Conservation (phyloP, 1,140 invertebrate genomes). For the Camponotus floridanus region DNA sequence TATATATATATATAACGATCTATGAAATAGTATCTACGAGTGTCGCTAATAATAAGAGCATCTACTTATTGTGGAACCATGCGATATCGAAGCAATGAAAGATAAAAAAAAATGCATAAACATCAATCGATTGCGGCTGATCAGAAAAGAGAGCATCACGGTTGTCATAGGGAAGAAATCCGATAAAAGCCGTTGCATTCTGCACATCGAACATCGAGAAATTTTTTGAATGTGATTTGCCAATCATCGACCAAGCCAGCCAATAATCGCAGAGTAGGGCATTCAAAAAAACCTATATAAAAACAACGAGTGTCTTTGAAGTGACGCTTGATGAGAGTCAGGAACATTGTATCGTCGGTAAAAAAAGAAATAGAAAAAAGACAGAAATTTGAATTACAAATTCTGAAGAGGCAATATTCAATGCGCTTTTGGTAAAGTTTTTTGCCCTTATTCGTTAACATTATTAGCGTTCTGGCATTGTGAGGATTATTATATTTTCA, state of each 20-base stretch:
- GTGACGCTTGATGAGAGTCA: conserved; percentile 47
- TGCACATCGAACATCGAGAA: conserved; percentile 80
- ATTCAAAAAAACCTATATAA: conserved; percentile 72
- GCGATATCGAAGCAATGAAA: conserved; percentile 68
- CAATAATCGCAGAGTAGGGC: conserved; percentile 72
- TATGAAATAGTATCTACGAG: conserved; percentile 19
- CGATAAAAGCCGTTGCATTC: conserved; percentile 81
- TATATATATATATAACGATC: neutral
- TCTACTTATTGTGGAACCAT: conserved; percentile 69
- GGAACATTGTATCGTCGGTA: conserved; percentile 58
- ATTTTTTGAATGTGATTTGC: conserved; percentile 77
- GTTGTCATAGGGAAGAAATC: conserved; percentile 63
- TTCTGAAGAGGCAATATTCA: conserved; percentile 69
- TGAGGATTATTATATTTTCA: neutral
- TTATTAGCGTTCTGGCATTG: neutral
- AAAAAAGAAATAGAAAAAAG: conserved; percentile 19
- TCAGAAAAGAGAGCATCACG: conserved; percentile 61
- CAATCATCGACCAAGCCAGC: conserved; percentile 80
- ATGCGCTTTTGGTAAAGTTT: conserved; percentile 31
- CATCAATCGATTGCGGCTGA: conserved; percentile 61
- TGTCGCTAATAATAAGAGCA: conserved; percentile 56
- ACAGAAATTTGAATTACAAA: conserved; percentile 37
- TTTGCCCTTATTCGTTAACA: neutral
- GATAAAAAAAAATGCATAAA: conserved; percentile 51
- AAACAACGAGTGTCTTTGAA: conserved; percentile 71